Evolutionary conservation across 2,113 vertebrate genomes (phyloP).

Genomic region (Chaetura pelagica): DNA sequence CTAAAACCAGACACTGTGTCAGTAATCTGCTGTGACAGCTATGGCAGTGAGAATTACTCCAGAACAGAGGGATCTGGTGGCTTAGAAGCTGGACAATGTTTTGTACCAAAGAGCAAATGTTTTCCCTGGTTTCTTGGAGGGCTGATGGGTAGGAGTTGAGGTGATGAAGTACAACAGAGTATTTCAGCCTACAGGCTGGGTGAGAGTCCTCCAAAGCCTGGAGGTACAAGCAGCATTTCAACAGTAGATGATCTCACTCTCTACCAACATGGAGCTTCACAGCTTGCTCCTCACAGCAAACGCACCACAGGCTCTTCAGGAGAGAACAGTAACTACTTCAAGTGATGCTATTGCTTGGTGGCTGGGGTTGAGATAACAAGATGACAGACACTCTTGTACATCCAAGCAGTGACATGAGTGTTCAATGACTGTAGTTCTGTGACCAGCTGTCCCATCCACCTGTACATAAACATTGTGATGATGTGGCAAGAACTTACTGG

Average conservation of each 20-base stretch:
- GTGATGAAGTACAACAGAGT: neutral
- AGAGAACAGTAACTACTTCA: neutral
- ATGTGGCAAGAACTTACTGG: neutral
- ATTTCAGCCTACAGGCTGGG: neutral
- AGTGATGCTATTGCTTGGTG: neutral
- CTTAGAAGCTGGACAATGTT: neutral
- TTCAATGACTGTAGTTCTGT: neutral
- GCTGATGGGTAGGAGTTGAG: neutral
- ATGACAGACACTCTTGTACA: neutral
- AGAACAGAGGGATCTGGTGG: neutral
- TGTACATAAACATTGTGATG: neutral
- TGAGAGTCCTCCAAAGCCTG: neutral
- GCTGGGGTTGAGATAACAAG: neutral
- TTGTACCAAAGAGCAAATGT: constrained; percentile 6
- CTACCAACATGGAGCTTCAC: neutral
- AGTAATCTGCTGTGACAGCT: constrained; percentile 11
- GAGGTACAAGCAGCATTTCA: neutral
- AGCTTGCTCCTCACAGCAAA: neutral
- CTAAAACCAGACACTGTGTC: constrained; percentile 31
- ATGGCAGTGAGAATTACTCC: constrained; percentile 9
- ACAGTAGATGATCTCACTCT: neutral
- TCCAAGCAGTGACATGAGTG: neutral
- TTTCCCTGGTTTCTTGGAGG: neutral
- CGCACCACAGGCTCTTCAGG: neutral
- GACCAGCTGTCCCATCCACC: neutral